Conservation (phyloP, 2,113 vertebrate genomes). For the Muntiacus muntjak region DNA sequence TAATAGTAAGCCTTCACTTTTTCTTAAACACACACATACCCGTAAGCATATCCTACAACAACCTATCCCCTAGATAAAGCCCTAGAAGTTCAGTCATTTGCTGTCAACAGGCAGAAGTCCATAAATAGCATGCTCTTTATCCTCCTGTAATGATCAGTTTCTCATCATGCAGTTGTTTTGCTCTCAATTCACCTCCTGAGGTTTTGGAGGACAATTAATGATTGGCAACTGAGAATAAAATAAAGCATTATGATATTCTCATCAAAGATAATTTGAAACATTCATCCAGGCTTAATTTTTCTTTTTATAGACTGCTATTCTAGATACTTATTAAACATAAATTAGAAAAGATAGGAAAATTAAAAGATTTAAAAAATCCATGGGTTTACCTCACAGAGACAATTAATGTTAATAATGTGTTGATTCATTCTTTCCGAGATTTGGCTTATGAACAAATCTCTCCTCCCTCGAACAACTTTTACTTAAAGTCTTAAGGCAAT, state of each 20-base stretch:
- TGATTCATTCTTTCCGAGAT: background rate
- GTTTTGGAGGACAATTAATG: background rate
- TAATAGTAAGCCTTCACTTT: background rate
- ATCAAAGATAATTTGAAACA: background rate
- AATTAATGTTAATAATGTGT: background rate
- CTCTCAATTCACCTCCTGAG: background rate
- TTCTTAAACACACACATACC: background rate
- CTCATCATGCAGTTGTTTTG: background rate
- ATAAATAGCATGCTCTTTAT: background rate
- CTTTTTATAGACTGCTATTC: background rate
- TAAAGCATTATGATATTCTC: background rate
- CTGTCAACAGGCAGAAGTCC: background rate
- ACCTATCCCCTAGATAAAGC: background rate
- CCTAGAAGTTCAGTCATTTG: background rate
- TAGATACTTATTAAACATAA: background rate
- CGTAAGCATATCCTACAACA: no score
- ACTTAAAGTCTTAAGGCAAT: background rate
- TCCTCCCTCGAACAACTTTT: background rate
- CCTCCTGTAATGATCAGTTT: background rate
- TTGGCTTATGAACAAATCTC: background rate
- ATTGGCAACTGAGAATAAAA: background rate
- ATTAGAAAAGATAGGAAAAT: background rate
- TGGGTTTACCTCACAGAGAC: background rate
- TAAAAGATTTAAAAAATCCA: background rate
- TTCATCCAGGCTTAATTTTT: background rate